These are phyloP conservation scores for Xestia sexstrigata DNA, from an alignment of 2,888 invertebrate genomes.

Conservation along the genomic window DNA sequence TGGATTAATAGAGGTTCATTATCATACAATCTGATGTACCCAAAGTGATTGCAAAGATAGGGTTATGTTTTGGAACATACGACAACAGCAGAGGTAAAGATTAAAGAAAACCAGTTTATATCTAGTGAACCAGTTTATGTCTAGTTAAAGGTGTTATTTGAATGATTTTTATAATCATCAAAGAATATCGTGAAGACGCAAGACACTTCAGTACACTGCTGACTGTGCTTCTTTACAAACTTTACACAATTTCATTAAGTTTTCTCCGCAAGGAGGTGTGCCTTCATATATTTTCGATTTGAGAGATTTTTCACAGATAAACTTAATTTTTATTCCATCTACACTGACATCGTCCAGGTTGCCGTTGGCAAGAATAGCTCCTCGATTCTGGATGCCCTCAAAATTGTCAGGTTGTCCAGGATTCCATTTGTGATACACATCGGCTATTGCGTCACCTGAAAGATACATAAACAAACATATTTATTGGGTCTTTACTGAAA, in stretches of 20 bases:
- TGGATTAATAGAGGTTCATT: neutral
- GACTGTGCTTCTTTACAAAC: neutral
- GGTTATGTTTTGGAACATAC: neutral
- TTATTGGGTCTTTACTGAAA: neutral
- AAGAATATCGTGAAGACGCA: neutral
- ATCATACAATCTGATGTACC: neutral
- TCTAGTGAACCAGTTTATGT: neutral
- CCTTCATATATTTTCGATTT: neutral
- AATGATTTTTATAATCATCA: neutral
- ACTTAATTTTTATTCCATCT: neutral
- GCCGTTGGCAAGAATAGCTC: neutral
- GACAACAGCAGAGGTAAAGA: neutral
- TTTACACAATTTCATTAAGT: constrained; percentile 13
- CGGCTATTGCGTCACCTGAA: constrained; percentile 29
- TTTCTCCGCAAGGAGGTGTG: neutral
- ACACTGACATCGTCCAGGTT: constrained; percentile 22
- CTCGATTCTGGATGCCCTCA: constrained; percentile 22
- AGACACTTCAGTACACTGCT: neutral
- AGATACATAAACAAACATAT: neutral
- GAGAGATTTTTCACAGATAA: constrained; percentile 40
- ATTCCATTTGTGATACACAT: constrained; percentile 33
- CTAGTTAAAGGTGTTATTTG: neutral
- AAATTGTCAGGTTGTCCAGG: constrained; percentile 33
- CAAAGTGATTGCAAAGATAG: neutral
- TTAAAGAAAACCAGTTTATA: neutral